These are phyloP conservation scores for Corythornis vintsioides DNA, from an alignment of 2,113 vertebrate species.

Conservation along the genomic window DNA sequence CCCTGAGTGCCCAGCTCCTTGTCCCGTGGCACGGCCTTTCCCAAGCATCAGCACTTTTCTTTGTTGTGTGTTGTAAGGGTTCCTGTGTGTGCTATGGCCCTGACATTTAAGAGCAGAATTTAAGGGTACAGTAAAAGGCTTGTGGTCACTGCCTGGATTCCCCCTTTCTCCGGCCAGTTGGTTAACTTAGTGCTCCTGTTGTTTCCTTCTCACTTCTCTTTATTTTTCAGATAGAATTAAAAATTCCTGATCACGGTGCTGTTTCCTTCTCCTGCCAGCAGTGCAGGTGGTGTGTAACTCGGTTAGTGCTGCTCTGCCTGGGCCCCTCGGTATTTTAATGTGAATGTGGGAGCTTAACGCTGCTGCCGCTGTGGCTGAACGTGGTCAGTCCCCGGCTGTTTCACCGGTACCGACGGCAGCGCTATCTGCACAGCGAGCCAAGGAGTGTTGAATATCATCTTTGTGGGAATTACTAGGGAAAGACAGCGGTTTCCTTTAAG, in stretches of 20 bases:
- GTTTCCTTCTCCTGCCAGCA: not conserved
- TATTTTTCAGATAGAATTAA: not conserved
- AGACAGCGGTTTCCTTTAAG: constrained; percentile 40
- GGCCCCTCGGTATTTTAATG: not conserved
- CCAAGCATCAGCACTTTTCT: constrained; percentile 25
- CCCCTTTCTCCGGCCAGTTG: not conserved
- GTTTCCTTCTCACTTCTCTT: constrained; percentile 13
- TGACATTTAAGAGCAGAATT: constrained; percentile 55
- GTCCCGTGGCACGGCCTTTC: not conserved
- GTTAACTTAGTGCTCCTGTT: not conserved
- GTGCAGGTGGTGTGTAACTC: not conserved
- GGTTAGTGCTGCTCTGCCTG: not conserved
- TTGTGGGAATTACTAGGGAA: not conserved
- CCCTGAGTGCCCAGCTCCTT: not conserved
- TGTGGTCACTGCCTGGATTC: not conserved
- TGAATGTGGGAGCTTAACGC: not conserved
- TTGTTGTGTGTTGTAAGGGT: not conserved
- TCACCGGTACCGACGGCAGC: not conserved
- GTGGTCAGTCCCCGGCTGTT: fast-evolving
- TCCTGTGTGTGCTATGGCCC: not conserved
- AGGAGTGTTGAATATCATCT: not conserved
- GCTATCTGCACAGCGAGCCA: not conserved
- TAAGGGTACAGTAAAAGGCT: not conserved
- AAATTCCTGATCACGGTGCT: not conserved
- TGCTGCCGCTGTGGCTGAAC: not conserved